phyloP scores from a whole-genome alignment of 2,113 vertebrate species.

The Eublepharis macularius region DNA sequence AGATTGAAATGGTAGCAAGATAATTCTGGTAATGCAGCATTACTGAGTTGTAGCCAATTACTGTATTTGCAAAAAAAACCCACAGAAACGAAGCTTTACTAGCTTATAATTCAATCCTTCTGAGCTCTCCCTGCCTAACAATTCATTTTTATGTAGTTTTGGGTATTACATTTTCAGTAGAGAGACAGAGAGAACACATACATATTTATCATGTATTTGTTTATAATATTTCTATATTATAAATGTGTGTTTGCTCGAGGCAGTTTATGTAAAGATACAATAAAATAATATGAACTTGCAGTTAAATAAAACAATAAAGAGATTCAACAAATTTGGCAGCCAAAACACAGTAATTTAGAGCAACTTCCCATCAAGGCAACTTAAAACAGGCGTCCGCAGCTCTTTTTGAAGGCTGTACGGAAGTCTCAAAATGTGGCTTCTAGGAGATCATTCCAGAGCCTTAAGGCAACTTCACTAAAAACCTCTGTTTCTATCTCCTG shows the following conservation, averaged over 20 bases:
- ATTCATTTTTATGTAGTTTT: conserved; percentile 6
- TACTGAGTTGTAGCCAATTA: conserved; percentile 18
- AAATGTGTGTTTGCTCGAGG: neutral
- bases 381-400: neutral
- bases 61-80: conserved; percentile 4
- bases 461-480: neutral
- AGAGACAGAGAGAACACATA: rapidly evolving
- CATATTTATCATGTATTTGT: neutral
- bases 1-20: too few species aligned
- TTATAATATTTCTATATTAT: neutral
- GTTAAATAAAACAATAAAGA: neutral
- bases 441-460: neutral
- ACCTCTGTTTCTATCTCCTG: neutral
- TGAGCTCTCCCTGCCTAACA: neutral
- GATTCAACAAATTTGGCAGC: neutral
- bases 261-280: neutral
- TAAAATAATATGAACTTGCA: too few species aligned
- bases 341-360: neutral
- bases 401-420: neutral
- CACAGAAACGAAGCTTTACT: neutral
- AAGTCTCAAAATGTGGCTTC: neutral
- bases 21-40: too few species aligned
- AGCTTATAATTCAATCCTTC: neutral
- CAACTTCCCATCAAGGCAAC: neutral
- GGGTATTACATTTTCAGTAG: neutral